These are phyloP conservation scores for Subanguina moxae DNA, from an alignment of 1,140 invertebrate species.

Conservation along the genomic window DNA sequence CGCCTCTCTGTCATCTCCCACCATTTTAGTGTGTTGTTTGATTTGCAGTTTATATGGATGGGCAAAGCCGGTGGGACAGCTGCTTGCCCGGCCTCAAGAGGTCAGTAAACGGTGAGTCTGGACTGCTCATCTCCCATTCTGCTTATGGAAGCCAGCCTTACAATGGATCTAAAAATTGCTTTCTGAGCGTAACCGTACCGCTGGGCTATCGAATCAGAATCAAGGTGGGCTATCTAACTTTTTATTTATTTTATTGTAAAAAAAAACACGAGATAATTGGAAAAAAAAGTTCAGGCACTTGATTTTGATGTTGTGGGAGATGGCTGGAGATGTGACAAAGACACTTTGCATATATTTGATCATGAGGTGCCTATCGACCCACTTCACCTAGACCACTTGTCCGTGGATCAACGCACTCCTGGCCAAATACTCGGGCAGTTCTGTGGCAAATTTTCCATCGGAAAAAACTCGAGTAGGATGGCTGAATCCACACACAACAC, in stretches of 20 bases:
- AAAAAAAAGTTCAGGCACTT: slow-evolving; percentile 14
- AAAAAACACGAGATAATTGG: not conserved
- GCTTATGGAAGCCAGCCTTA: slow-evolving; percentile 25
- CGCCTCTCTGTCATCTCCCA: too few species aligned
- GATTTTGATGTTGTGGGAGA: slow-evolving; percentile 29
- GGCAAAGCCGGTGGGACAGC: slow-evolving; percentile 22
- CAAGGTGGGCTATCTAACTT: slow-evolving; percentile 16
- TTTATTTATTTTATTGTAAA: too few species aligned
- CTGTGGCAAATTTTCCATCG: slow-evolving; percentile 21
- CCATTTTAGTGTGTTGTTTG: too few species aligned
- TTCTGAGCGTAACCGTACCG: slow-evolving; percentile 28
- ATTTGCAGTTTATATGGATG: slow-evolving; percentile 32
- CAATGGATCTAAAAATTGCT: slow-evolving; percentile 24
- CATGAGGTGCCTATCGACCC: slow-evolving; percentile 21
- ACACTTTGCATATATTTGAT: slow-evolving; percentile 35
- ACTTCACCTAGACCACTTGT: slow-evolving; percentile 11
- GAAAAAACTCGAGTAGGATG: slow-evolving; percentile 1
- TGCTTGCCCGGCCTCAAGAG: slow-evolving; percentile 26
- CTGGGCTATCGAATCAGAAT: slow-evolving; percentile 24
- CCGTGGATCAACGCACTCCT: slow-evolving; percentile 14
- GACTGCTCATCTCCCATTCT: slow-evolving; percentile 23
- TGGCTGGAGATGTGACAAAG: slow-evolving; percentile 25
- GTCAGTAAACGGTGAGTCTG: slow-evolving; percentile 21
- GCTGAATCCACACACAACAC: slow-evolving; percentile 29
- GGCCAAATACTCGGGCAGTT: slow-evolving; percentile 27